Evolutionary conservation across 2,797 vertebrate species (phyloP).

Genomic region (Enteromius viviparus): DNA sequence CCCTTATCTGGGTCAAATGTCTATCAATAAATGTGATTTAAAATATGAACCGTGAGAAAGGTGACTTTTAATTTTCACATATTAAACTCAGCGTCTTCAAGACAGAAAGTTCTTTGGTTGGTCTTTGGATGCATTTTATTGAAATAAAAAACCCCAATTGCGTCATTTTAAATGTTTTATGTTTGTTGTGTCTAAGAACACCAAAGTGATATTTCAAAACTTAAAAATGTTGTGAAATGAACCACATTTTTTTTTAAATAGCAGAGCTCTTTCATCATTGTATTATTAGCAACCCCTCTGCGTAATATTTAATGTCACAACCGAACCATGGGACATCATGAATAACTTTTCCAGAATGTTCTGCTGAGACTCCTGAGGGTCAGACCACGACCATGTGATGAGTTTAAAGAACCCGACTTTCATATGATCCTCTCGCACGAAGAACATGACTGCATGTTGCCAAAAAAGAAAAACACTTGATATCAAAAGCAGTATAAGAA

Average conservation of each 20-base stretch:
- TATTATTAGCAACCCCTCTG: background rate
- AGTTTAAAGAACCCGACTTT: background rate
- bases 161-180: background rate
- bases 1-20: background rate
- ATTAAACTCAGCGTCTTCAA: background rate
- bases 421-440: conserved; percentile 65
- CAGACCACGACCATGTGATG: background rate
- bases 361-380: background rate
- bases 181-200: background rate
- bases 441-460: conserved; percentile 70
- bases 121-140: background rate
- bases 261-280: background rate
- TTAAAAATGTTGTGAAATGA: background rate
- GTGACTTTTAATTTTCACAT: background rate
- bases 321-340: background rate
- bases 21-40: conserved; percentile 5
- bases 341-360: background rate
- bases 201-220: background rate
- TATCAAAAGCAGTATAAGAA: background rate
- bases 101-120: background rate
- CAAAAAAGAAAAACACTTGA: background rate
- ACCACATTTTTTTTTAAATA: background rate
- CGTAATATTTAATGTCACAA: conserved; percentile 4
- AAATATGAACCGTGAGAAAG: background rate
- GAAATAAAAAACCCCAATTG: background rate